phyloP scores from a whole-genome alignment of 2,888 invertebrate species.

The Podabrus alpinus region DNA sequence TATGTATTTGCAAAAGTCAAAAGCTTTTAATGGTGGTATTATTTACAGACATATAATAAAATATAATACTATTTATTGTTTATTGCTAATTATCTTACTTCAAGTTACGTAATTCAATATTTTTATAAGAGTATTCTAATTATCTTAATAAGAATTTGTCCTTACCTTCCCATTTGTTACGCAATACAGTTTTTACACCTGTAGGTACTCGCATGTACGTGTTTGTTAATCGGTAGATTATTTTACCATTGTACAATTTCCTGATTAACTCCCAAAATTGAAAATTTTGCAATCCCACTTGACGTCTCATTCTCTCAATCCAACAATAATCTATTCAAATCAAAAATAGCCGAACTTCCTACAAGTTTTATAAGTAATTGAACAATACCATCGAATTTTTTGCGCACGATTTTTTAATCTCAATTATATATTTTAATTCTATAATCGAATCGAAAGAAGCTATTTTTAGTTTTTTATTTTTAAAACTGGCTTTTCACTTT shows the following conservation, averaged over 20 bases:
- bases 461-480: neutral
- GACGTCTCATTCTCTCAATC: neutral
- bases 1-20: neutral
- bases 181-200: conserved; percentile 11
- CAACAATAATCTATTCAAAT: neutral
- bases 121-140: neutral
- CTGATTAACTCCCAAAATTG: neutral
- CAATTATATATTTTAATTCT: neutral
- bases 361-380: neutral
- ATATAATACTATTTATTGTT: neutral
- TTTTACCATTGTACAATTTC: neutral
- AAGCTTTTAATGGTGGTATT: neutral
- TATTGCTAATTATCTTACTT: neutral
- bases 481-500: neutral
- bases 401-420: neutral
- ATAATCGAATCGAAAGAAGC: neutral
- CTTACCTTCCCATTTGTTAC: conserved; percentile 10
- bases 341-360: neutral
- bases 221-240: neutral
- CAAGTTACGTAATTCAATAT: neutral
- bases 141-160: conserved; percentile 10
- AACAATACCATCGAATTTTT: neutral
- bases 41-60: neutral
- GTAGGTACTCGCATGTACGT: neutral
- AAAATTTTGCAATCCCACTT: neutral